Evolutionary conservation across 2,888 invertebrate genomes (phyloP).

Genomic region (Villa cingulata): DNA sequence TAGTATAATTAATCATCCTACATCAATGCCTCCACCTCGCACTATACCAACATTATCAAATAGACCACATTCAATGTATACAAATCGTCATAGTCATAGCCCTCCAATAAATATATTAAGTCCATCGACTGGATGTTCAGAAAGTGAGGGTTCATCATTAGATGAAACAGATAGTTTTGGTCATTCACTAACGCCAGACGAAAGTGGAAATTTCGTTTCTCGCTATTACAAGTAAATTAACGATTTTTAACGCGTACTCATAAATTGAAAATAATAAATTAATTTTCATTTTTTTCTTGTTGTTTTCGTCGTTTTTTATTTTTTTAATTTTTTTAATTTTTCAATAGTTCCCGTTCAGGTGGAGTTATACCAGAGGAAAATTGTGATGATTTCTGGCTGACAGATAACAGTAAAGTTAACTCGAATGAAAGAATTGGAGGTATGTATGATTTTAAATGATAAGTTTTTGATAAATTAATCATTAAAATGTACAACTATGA

Average conservation of each 20-base stretch:
- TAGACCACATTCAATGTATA: conserved; percentile 36
- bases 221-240: conserved; percentile 25
- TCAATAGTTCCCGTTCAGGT: conserved; percentile 22
- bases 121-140: conserved; percentile 49
- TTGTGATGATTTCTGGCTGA: conserved; percentile 35
- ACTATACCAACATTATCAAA: conserved; percentile 33
- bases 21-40: conserved; percentile 32
- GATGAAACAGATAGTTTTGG: conserved; percentile 46
- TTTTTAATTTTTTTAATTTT: background rate
- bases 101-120: conserved; percentile 41
- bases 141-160: conserved; percentile 53
- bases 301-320: background rate
- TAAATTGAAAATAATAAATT: background rate
- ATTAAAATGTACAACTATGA: too few relatives aligned
- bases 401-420: conserved; percentile 15
- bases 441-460: background rate
- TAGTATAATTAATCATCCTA: conserved; percentile 23
- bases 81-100: conserved; percentile 32
- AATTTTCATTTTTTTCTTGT: background rate
- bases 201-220: conserved; percentile 30
- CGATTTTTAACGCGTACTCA: background rate
- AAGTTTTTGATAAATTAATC: too few relatives aligned
- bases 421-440: conserved; percentile 1
- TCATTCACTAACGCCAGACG: conserved; percentile 46
- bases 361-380: conserved; percentile 50